Evolutionary conservation across 2,888 invertebrate species (phyloP), one percentile per base, ranked within the genome.

Genomic region (Hirtodrosophila histrioides): DNA sequence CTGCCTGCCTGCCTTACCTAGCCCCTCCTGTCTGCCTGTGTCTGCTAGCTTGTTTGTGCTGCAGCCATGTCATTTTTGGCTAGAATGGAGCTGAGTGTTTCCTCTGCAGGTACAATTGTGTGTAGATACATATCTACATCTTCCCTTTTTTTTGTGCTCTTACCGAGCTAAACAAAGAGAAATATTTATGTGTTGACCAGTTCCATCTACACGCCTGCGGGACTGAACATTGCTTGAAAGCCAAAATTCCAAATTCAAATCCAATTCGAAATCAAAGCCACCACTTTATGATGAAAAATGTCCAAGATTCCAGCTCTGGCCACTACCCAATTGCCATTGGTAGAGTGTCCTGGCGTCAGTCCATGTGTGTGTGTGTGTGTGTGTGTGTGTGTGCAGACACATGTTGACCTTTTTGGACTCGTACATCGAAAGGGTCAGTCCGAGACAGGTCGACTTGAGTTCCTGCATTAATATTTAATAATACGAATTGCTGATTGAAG

Each of bases 391-490:
- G 31, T 54, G 24, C 46, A 56, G 48, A 69, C 67, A 69, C 53
- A 72, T 71, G 70, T 65, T 78, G 81, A 69, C 82, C 71, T 72
- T 82, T 82, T 77, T 76, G 64, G 50, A 44, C 61, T 35, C 17
- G 17, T 44, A 63, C 68, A 72, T 48, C 76, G 73, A 78, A 86
- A 87, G 81, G 84, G 85, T 80, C 83, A 83, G 75, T 69, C 23
- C 66, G 78, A 78, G 71, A 76, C 78, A 78, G 69, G 71, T 74
- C 71, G 70, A 72, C 77, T 78, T 79, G 82, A 88, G 85, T 79
- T 31, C 87, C 65, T 68, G 77, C 84, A 87, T 89, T 89, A 89
- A 89, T 89, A 89, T 89, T 89, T 89, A 90, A 89, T 89, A 89
- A 86, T 79, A 85, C 79, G 89, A 89, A 89, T 88, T 86, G 87